Evolutionary conservation across 2,888 invertebrate species (phyloP), one percentile per base, ranked within the genome.

Genomic region (Chironomus riparius): DNA sequence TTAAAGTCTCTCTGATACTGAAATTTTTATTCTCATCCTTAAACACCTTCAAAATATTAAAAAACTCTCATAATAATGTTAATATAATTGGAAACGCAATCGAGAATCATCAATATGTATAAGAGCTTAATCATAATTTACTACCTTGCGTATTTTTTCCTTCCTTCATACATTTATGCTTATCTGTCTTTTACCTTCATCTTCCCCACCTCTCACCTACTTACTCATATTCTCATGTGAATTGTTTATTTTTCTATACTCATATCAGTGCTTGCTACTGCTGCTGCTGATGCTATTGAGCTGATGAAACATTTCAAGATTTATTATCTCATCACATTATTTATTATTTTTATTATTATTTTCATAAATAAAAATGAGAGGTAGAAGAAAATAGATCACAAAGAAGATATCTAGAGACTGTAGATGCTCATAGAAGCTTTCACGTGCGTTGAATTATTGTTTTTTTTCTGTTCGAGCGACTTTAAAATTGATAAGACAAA

Each of bases 321-420:
- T 74, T 73, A 74, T 68, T 65, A 74, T 65, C 74, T 68, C 74
- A 74, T 74, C 74, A 74, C 68, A 74, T 74, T 74, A 68, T 68
- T 73, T 74, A 74, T 74, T 74, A 68, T 65, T 74, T 68, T 68
- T 65, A 74, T 18, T 65, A 73, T 71, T 50, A 47, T 62, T 38
- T 38, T 10, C 38, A 38, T 56, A 74, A 65, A 15, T 15, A 38
- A 13, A 13, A 47, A 18, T 4, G 47, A 13, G 47, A 68, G 28
- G n/a, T 24, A 22, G 21, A 5, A n/a, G 5, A 12, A 15, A 15
- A 18, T 12, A 18, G 21, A 15, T 62, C 56, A n/a, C 12, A 15
- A 2, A 2, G 56, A 15, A 15, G 56, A 18, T 56, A 15, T 6
- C 56, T n/a, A 18, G 18, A 56, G 56, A 56, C 56, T 56, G 15